Evolutionary conservation across 1,140 invertebrate genomes (phyloP).

Genomic region (Leptopilina boulardi): DNA sequence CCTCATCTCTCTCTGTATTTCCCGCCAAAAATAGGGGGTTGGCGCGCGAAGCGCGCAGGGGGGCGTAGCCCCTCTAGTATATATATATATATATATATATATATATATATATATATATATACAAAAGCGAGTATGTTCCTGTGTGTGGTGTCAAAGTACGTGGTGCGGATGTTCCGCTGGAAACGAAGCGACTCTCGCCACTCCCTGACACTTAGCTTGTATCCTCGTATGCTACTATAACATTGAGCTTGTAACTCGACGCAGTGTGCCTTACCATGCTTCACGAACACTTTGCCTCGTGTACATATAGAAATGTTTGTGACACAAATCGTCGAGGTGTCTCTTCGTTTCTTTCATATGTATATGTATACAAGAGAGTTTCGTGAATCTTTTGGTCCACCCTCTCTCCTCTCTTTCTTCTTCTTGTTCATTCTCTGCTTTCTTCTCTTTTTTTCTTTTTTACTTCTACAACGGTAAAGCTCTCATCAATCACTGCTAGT

Average conservation of each 20-base stretch:
- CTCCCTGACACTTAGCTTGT: slow-evolving; percentile 20
- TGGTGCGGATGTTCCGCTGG: slow-evolving; percentile 2
- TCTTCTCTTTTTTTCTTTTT: slow-evolving; percentile 1
- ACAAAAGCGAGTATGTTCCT: background rate
- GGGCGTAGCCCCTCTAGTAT: too few species aligned
- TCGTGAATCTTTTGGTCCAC: background rate
- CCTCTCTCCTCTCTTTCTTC: background rate
- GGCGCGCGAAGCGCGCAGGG: too few species aligned
- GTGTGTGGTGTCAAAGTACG: slow-evolving; percentile 10
- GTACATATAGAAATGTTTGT: slow-evolving; percentile 32
- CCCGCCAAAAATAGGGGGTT: too few species aligned
- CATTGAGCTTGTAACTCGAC: slow-evolving; percentile 18
- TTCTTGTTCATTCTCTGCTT: background rate
- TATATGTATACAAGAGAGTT: too few species aligned
- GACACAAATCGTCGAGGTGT: slow-evolving; percentile 32
- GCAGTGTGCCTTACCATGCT: background rate
- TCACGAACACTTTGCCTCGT: slow-evolving; percentile 7
- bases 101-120: background rate
- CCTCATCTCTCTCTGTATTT: too few species aligned
- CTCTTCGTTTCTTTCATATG: slow-evolving; percentile 25
- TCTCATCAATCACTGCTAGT: slow-evolving; percentile 27
- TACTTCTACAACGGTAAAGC: background rate
- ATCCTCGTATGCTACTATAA: slow-evolving; percentile 9
- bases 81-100: background rate
- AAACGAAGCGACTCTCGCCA: slow-evolving; percentile 22